Evolutionary conservation across 2,888 invertebrate genomes (phyloP).

Genomic region (Oasisia sp.): DNA sequence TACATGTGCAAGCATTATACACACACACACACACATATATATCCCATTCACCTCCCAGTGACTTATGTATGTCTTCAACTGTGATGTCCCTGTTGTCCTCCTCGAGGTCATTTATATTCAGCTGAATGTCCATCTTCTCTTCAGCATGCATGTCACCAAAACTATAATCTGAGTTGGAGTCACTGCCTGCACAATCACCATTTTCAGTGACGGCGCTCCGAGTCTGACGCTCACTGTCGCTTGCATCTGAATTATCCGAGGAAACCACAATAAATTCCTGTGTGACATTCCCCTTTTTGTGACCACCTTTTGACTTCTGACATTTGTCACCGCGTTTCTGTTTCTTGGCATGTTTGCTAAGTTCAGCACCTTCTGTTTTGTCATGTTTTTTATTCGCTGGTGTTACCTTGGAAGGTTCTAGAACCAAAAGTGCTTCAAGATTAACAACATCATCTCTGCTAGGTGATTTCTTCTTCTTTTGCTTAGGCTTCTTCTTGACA

Average conservation of each 20-base stretch:
- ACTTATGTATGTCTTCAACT: neutral
- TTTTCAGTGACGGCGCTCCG: neutral
- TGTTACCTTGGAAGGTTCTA: neutral
- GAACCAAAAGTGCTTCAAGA: neutral
- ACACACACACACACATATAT: neutral
- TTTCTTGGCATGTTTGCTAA: neutral
- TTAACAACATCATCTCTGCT: neutral
- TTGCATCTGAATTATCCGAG: neutral
- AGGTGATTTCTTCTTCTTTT: neutral
- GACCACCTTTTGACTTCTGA: neutral
- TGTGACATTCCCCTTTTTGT: neutral
- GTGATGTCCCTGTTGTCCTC: neutral
- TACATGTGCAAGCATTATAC: no score
- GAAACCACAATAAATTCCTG: constrained; percentile 3
- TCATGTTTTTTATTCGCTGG: neutral
- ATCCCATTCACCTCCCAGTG: neutral
- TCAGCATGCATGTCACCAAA: neutral
- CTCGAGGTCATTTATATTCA: neutral
- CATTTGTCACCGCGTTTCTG: neutral
- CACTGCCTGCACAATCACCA: neutral
- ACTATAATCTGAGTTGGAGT: neutral
- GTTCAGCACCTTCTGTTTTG: neutral
- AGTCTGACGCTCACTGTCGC: neutral
- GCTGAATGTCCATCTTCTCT: neutral
- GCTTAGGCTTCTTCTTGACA: neutral